Evolutionary conservation across 2,888 invertebrate genomes (phyloP), one percentile per base, ranked within the genome.

Genomic region (Euproctis similis): DNA sequence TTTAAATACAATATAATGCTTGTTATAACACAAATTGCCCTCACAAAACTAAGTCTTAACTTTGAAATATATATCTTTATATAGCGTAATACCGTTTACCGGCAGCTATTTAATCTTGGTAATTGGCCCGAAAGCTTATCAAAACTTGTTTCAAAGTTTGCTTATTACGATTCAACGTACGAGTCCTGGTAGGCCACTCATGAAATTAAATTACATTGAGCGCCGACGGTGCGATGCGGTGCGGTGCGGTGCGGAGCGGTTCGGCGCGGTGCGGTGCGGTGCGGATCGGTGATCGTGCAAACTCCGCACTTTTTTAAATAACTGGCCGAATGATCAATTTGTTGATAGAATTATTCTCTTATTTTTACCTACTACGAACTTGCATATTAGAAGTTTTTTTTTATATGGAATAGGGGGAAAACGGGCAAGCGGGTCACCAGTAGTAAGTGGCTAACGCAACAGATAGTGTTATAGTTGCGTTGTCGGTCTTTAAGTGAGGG

Each of bases 161-260:
- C 72, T 65, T 64, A 67, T 70, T 71, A 73, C 62, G 59, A 70
- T 66, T 69, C 66, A 53, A 53, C 59, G 63, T 59, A 58, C 56
- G 53, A 54, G 53, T 40, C 46, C 43, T 51, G 56, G 63, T 55
- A 59, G 69, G 56, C 72, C 70, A 74, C 74, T 73, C 73, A 66
- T 64, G 66, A 68, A 72, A 75, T 76, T 74, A 76, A 74, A 76
- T 75, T 72, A 75, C 67, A 64, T 59, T 59, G 63, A 69, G 62
- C 61, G 50, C 43, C 45, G 4, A 48, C 32, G n/a, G n/a, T n/a
- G n/a, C n/a, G n/a, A n/a, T n/a, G n/a, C n/a, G n/a, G n/a, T n/a
- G n/a, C n/a, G n/a, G n/a, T n/a, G n/a, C n/a, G n/a, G n/a, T n/a
- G n/a, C n/a, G n/a, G n/a, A n/a, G n/a, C n/a, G n/a, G n/a, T n/a